A percentile compares a stretch with the other conserved stretches of the same genome.
phyloP scores from a whole-genome alignment of 2,888 invertebrate species.

The Apantesis nais region DNA sequence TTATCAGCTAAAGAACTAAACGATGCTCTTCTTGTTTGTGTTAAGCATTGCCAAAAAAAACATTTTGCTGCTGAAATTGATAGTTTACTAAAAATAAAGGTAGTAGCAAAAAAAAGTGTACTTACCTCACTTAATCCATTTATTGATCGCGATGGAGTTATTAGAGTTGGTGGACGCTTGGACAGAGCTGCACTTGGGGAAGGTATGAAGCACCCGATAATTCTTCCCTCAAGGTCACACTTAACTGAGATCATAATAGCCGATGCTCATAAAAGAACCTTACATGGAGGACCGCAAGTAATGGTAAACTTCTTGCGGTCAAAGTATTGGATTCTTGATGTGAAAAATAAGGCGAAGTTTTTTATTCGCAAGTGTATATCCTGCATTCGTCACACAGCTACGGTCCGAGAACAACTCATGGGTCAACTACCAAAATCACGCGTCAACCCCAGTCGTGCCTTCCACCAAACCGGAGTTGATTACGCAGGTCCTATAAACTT shows the following conservation, averaged over 20 bases:
- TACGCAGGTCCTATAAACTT: too few species aligned
- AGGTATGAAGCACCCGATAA: neutral
- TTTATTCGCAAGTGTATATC: too few species aligned
- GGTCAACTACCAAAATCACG: too few species aligned
- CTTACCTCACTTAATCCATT: neutral
- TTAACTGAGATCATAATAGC: constrained; percentile 2
- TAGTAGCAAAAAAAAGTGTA: too few species aligned
- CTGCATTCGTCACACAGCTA: too few species aligned
- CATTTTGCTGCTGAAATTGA: neutral
- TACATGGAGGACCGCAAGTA: constrained; percentile 18
- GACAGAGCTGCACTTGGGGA: neutral
- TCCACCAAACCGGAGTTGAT: too few species aligned
- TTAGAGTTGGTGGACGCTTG: neutral
- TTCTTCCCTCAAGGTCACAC: neutral
- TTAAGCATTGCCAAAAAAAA: neutral
- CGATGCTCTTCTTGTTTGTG: neutral
- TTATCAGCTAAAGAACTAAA: neutral
- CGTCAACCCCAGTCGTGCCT: too few species aligned
- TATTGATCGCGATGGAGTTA: neutral
- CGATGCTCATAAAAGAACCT: too few species aligned
- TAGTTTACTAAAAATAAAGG: too few species aligned
- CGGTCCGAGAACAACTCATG: too few species aligned
- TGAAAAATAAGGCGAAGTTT: too few species aligned
- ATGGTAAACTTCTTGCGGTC: constrained; percentile 3
- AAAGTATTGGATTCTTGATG: too few species aligned